Percentiles rank a stretch among this genome's conserved stretches.
Evolutionary conservation across 37 sponge, comb jelly and placozoan genomes (phyloP).

Genomic region (Cliona cf. orientalis): DNA sequence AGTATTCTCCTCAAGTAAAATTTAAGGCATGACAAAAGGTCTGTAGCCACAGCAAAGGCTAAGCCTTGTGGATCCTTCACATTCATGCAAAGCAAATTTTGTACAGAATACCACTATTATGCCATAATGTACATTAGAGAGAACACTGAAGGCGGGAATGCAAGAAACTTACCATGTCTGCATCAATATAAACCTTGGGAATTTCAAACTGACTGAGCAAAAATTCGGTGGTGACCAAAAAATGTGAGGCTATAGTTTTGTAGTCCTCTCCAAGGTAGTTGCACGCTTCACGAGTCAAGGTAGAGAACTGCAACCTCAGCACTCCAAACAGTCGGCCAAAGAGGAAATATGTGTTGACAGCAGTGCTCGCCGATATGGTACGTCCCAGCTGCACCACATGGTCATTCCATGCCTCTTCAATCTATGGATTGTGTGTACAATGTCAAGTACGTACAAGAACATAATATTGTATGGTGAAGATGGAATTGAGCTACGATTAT

Average conservation of each 20-base stretch:
- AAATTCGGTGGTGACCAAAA: conserved; percentile 66
- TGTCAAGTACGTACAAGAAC: not conserved
- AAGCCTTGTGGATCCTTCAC: too few relatives aligned
- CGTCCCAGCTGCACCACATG: conserved; percentile 60
- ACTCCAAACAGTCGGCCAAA: conserved; percentile 62
- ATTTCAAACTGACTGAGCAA: conserved; percentile 60
- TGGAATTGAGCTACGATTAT: not conserved
- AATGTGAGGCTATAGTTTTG: conserved; percentile 51
- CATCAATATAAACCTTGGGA: conserved; percentile 64
- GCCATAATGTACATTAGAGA: too few relatives aligned
- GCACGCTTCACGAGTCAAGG: conserved; percentile 73
- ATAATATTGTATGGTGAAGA: too few relatives aligned
- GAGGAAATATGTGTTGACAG: conserved; percentile 83
- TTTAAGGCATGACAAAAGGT: too few relatives aligned
- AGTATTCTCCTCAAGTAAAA: too few relatives aligned
- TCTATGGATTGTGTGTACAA: conserved; percentile 7
- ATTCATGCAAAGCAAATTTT: too few relatives aligned
- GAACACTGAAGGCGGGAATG: too few relatives aligned
- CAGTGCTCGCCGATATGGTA: conserved; percentile 26
- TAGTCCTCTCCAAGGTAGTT: conserved; percentile 66
- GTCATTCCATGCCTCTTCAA: conserved; percentile 63
- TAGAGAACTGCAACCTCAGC: conserved; percentile 32
- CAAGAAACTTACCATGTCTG: conserved; percentile 71
- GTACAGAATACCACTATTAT: too few relatives aligned
- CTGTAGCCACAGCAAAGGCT: too few relatives aligned